Conservation (phyloP, 2,797 vertebrate species). For the Lateolabrax maculatus region DNA sequence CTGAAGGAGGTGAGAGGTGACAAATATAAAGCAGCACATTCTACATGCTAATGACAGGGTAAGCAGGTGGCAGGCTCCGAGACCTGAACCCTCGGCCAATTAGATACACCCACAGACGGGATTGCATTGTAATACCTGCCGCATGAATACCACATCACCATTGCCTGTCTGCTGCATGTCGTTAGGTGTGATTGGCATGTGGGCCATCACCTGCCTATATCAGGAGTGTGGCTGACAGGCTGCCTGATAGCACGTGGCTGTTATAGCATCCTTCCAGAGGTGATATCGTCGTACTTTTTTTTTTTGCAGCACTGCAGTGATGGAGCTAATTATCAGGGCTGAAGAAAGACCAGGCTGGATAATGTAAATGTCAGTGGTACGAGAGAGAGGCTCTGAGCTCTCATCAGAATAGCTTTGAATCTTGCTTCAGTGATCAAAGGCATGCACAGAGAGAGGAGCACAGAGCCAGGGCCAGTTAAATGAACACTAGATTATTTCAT, state of each 20-base stretch:
- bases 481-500: conserved; percentile 64
- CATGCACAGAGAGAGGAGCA: conserved; percentile 40
- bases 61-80: conserved; percentile 63
- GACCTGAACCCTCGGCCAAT: conserved; percentile 62
- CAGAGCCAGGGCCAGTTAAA: conserved; percentile 56
- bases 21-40: conserved; percentile 57
- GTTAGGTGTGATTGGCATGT: conserved; percentile 49
- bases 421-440: conserved; percentile 74
- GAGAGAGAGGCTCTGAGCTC: conserved; percentile 56
- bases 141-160: conserved; percentile 49
- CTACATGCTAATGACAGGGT: conserved; percentile 48
- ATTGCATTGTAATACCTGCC: not conserved
- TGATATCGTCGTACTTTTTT: conserved; percentile 37
- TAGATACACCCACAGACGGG: conserved; percentile 51
- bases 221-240: conserved; percentile 35
- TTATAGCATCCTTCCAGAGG: conserved; percentile 39
- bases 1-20: conserved; percentile 63
- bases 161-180: conserved; percentile 24
- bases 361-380: conserved; percentile 75
- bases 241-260: conserved; percentile 25
- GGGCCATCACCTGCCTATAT: conserved; percentile 44
- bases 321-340: conserved; percentile 70
- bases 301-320: conserved; percentile 40
- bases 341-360: conserved; percentile 58
- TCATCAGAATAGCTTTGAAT: conserved; percentile 71